A percentile compares a stretch with the other conserved stretches of the same genome.
Evolutionary conservation across 1,140 invertebrate species (phyloP).

Genomic region (Triops longicaudatus): DNA sequence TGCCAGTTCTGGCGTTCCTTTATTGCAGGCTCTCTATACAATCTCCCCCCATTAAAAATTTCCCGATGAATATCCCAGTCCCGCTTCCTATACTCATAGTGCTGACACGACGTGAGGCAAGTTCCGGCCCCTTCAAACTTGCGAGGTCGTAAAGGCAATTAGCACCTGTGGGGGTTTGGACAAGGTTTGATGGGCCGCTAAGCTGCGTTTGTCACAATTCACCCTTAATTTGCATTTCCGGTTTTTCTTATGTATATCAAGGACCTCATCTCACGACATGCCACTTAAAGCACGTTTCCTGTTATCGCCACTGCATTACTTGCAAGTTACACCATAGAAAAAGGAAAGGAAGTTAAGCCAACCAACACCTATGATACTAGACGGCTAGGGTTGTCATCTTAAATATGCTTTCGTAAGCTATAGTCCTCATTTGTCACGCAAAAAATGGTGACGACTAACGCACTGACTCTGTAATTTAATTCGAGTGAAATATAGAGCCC

Average conservation of each 20-base stretch:
- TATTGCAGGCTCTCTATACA: neutral
- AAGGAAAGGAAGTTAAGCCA: neutral
- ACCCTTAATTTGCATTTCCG: slow-evolving; percentile 3
- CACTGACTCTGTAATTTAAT: too few relatives aligned
- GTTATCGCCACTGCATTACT: neutral
- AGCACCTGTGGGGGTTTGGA: neutral
- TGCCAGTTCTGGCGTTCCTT: neutral
- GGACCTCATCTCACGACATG: neutral
- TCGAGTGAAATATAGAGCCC: too few relatives aligned
- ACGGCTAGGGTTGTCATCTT: neutral
- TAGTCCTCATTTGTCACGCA: neutral
- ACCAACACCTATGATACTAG: neutral
- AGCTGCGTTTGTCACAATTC: neutral
- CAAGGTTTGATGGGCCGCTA: neutral
- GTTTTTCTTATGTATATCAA: neutral
- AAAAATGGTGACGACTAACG: too few relatives aligned
- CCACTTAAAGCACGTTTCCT: slow-evolving; percentile 3
- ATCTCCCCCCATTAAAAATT: neutral
- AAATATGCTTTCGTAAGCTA: neutral
- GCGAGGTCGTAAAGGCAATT: neutral
- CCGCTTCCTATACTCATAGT: neutral
- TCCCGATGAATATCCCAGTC: neutral
- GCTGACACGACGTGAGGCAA: neutral
- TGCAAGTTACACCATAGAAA: neutral
- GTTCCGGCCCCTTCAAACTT: neutral